These are phyloP conservation scores for Ancistrus triradiatus DNA, from an alignment of 2,113 vertebrate species.

Conservation along the genomic window DNA sequence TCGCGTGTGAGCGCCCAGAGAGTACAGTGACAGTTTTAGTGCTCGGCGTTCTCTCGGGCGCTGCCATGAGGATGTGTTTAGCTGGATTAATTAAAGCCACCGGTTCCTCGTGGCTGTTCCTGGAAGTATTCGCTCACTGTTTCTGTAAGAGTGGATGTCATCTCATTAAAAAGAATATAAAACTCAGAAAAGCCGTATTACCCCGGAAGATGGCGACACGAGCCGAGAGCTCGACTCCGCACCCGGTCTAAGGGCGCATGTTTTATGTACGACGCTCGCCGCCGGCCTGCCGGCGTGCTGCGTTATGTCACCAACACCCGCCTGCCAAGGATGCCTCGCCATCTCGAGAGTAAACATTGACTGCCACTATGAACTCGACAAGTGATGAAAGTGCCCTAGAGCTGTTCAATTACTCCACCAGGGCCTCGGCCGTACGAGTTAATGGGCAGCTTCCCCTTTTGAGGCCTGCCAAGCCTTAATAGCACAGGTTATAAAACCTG, in stretches of 20 bases:
- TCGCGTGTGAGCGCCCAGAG: constrained; percentile 34
- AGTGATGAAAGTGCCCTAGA: constrained; percentile 91
- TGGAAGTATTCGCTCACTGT: constrained; percentile 11
- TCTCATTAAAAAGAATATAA: neutral
- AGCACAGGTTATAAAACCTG: constrained; percentile 69
- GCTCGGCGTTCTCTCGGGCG: constrained; percentile 13
- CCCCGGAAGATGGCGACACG: neutral
- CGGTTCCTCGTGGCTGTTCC: constrained; percentile 17
- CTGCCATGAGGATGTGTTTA: constrained; percentile 37
- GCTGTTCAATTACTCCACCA: constrained; percentile 84
- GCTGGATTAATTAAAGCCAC: constrained; percentile 38
- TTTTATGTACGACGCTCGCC: constrained; percentile 66
- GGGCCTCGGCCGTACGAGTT: constrained; percentile 82
- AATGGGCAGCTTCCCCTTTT: constrained; percentile 75
- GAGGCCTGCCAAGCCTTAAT: constrained; percentile 70
- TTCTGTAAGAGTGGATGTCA: neutral
- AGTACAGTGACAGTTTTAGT: constrained; percentile 34
- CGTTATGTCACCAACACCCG: constrained; percentile 80
- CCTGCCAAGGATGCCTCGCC: constrained; percentile 76
- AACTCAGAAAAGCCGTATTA: neutral
- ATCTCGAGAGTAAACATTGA: constrained; percentile 85
- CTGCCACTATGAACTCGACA: constrained; percentile 84
- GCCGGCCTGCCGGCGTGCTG: constrained; percentile 65
- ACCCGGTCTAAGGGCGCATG: constrained; percentile 43
- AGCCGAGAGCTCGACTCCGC: constrained; percentile 9